A percentile compares a stretch with the other conserved stretches of the same genome.
These are phyloP conservation scores for Oncopodura yosiiana DNA, from an alignment of 1,140 invertebrate genomes.

Conservation along the genomic window DNA sequence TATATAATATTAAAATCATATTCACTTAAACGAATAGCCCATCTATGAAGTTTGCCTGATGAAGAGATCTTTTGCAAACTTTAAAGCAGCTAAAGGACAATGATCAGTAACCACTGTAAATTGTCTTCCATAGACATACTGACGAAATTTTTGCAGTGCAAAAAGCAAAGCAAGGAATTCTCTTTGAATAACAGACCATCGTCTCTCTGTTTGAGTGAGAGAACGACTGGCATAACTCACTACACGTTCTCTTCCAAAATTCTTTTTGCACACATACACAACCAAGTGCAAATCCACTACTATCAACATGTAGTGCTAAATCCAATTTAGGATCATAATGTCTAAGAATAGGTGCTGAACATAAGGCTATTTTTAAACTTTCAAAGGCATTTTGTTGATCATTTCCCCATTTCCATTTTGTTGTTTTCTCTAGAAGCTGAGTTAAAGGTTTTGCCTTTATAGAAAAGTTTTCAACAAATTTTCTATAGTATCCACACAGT, in stretches of 20 bases:
- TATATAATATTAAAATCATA: not conserved
- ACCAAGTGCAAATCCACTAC: slow-evolving; percentile 38
- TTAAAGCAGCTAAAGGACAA: not conserved
- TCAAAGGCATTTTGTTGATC: slow-evolving; percentile 37
- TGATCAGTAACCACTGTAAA: slow-evolving; percentile 7
- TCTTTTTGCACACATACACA: slow-evolving; percentile 37
- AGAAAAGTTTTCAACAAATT: slow-evolving; percentile 40
- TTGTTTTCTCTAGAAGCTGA: slow-evolving; percentile 37
- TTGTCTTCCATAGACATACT: not conserved
- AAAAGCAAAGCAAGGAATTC: slow-evolving; percentile 34
- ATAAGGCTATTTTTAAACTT: slow-evolving; percentile 35
- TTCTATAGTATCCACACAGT: slow-evolving; percentile 39
- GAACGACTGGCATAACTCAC: slow-evolving; percentile 38
- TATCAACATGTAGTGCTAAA: slow-evolving; percentile 38
- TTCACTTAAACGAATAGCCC: not conserved
- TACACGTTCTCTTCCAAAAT: slow-evolving; percentile 33
- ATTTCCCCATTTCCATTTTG: slow-evolving; percentile 37
- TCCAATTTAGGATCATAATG: slow-evolving; percentile 36
- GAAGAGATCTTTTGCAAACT: not conserved
- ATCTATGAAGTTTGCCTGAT: not conserved
- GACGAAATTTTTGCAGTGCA: not conserved
- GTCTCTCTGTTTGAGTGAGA: slow-evolving; percentile 33
- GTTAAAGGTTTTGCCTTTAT: slow-evolving; percentile 39
- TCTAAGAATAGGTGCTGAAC: slow-evolving; percentile 31
- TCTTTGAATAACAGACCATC: slow-evolving; percentile 37